phyloP scores from a whole-genome alignment of 2,888 invertebrate genomes.

The Drosophila kanekoi region DNA sequence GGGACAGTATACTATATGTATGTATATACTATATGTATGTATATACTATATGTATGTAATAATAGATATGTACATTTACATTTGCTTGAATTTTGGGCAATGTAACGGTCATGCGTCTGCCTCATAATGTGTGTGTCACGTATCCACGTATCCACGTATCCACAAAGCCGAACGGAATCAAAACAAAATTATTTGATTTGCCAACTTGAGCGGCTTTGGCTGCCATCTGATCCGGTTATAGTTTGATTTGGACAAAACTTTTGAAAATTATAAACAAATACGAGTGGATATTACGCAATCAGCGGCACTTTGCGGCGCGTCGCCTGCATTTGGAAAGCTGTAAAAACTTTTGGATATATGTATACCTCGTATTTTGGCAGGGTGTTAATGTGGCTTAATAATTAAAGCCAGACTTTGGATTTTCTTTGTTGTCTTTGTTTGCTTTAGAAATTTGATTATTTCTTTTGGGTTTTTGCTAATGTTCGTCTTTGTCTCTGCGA shows the following conservation, averaged over 20 bases:
- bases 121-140: conserved; percentile 1
- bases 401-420: conserved; percentile 53
- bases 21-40: neutral
- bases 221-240: conserved; percentile 63
- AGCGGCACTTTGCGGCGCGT: conserved; percentile 21
- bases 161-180: conserved; percentile 52
- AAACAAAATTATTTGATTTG: conserved; percentile 56
- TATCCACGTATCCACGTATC: conserved; percentile 62
- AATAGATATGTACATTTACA: conserved; percentile 12
- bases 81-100: conserved; percentile 59
- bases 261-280: conserved; percentile 65
- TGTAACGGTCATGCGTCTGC: conserved; percentile 70
- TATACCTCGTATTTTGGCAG: conserved; percentile 31
- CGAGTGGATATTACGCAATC: conserved; percentile 63
- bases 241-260: conserved; percentile 54
- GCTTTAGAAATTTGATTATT: conserved; percentile 50
- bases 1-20: neutral
- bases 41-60: neutral
- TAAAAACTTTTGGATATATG: conserved; percentile 12
- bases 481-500: conserved; percentile 38
- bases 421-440: conserved; percentile 47
- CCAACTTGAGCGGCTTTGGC: conserved; percentile 35
- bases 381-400: conserved; percentile 69
- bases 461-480: conserved; percentile 11
- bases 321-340: conserved; percentile 61